phyloP scores from a whole-genome alignment of 2,797 vertebrate species.

The Coendou prehensilis region DNA sequence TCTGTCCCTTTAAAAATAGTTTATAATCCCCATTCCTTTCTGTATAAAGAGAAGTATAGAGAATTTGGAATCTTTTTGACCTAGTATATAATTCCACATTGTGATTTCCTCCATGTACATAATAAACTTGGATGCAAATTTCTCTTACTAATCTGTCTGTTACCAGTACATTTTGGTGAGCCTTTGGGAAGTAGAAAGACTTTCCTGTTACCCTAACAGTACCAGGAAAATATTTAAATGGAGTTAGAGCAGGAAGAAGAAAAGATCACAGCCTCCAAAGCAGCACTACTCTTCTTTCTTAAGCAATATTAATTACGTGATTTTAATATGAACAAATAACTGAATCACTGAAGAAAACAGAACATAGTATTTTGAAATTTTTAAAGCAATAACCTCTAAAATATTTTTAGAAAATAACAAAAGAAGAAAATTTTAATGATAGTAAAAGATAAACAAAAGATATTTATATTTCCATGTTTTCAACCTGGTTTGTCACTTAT shows the following conservation, averaged over 20 bases:
- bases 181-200: not conserved
- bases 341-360: not conserved
- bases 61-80: not conserved
- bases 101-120: not conserved
- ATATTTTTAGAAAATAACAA: not conserved
- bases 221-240: not conserved
- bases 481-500: not conserved
- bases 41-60: no score
- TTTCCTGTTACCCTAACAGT: not conserved
- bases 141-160: not conserved
- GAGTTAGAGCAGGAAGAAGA: not conserved
- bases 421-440: slow-evolving; percentile 7
- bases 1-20: not conserved
- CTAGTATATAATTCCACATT: not conserved
- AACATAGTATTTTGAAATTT: not conserved
- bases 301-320: not conserved
- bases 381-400: not conserved
- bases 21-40: not conserved
- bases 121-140: not conserved
- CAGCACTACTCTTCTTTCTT: not conserved
- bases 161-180: not conserved
- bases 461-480: not conserved
- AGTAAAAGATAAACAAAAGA: not conserved
- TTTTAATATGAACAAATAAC: slow-evolving; percentile 18
- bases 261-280: not conserved